Conservation (phyloP, 2,888 invertebrate genomes). For the Aromia moschata region DNA sequence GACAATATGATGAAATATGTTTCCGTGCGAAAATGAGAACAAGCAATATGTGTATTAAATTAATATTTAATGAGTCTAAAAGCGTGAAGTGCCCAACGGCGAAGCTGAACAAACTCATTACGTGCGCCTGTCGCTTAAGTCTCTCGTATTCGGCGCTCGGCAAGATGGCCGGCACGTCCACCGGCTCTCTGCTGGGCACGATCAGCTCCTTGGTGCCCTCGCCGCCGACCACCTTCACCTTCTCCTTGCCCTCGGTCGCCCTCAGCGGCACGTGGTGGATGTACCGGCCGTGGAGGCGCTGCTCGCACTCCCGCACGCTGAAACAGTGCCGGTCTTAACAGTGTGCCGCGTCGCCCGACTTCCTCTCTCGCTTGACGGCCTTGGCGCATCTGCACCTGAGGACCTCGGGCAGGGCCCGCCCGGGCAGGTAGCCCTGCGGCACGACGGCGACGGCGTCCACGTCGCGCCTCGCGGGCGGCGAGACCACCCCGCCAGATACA, state of each 20-base stretch:
- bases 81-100: too few relatives aligned
- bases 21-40: too few relatives aligned
- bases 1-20: too few relatives aligned
- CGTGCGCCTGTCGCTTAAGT: conserved; percentile 69
- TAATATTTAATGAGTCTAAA: too few relatives aligned
- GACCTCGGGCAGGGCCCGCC: background rate
- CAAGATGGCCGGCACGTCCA: conserved; percentile 69
- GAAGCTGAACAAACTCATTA: too few relatives aligned
- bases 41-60: too few relatives aligned
- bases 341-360: too few relatives aligned
- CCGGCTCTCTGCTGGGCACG: conserved; percentile 66
- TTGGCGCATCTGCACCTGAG: background rate
- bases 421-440: background rate
- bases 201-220: conserved; percentile 64
- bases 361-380: background rate
- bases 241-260: conserved; percentile 52
- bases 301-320: conserved; percentile 54
- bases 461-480: background rate
- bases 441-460: background rate
- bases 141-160: conserved; percentile 69
- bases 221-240: conserved; percentile 43
- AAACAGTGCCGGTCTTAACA: too few relatives aligned
- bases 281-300: conserved; percentile 53
- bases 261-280: conserved; percentile 57
- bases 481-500: background rate